phyloP scores from a whole-genome alignment of 1,140 invertebrate species.

The Pachypsylla venusta region DNA sequence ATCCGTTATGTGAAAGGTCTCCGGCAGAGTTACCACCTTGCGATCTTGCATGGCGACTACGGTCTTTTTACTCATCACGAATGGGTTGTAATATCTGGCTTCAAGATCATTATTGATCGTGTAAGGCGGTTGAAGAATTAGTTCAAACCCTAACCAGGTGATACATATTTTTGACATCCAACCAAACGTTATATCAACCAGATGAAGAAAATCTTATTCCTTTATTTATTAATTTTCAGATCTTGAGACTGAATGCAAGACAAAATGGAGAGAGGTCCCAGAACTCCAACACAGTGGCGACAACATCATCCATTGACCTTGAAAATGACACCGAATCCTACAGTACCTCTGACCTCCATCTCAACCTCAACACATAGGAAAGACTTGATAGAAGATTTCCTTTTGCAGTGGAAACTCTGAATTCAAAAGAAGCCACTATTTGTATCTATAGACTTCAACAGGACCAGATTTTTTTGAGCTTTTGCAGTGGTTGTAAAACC shows the following conservation, averaged over 20 bases:
- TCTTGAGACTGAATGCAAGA: constrained; percentile 29
- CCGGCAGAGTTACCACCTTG: no score
- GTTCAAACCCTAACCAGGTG: no score
- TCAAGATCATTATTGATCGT: no score
- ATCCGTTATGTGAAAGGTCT: no score
- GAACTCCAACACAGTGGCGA: constrained; percentile 15
- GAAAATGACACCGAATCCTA: neutral
- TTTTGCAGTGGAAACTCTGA: constrained; percentile 30
- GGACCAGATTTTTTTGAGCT: no score
- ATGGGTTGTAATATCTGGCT: no score
- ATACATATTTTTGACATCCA: no score
- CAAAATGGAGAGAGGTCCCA: constrained; percentile 22
- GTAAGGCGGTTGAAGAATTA: no score
- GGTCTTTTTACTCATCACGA: no score
- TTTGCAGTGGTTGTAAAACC: no score
- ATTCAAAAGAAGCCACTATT: constrained; percentile 26
- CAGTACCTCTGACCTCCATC: neutral
- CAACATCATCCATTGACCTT: neutral
- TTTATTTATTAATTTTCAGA: constrained; percentile 21
- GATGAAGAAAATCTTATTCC: neutral
- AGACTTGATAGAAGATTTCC: constrained; percentile 24
- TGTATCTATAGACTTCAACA: constrained; percentile 28
- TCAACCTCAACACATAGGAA: neutral
- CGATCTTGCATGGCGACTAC: no score
- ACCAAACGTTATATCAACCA: constrained; percentile 10